These are phyloP conservation scores for Saiga tatarica DNA, from an alignment of 2,113 vertebrate species.

Conservation along the genomic window DNA sequence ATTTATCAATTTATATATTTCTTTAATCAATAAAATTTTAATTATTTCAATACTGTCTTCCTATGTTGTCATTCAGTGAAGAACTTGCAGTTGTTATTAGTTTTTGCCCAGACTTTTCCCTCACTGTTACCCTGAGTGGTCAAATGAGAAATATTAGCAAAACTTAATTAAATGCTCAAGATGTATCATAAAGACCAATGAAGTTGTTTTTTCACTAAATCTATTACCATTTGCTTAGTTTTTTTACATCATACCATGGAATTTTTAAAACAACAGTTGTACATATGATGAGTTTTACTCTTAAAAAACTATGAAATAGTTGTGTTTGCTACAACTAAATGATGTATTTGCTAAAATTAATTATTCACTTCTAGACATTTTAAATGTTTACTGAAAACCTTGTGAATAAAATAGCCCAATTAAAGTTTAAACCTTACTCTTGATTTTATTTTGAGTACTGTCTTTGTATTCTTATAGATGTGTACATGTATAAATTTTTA, in stretches of 20 bases:
- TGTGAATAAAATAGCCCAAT: neutral
- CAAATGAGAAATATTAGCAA: neutral
- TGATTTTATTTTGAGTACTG: neutral
- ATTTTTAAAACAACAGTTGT: constrained; percentile 8
- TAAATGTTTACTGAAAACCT: neutral
- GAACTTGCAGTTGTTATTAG: neutral
- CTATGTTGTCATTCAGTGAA: neutral
- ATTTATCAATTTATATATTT: constrained; percentile 2
- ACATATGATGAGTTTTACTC: neutral
- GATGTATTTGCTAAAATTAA: neutral
- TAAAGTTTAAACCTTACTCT: neutral
- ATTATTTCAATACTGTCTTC: constrained; percentile 2
- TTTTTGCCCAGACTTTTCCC: neutral
- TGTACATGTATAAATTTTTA: neutral
- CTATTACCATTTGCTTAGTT: constrained; percentile 9
- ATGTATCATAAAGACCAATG: neutral
- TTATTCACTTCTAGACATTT: neutral
- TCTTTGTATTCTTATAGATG: neutral
- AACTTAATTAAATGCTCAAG: neutral
- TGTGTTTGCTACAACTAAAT: neutral
- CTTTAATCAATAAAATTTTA: constrained; percentile 15
- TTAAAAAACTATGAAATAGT: neutral
- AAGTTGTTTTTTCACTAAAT: constrained; percentile 12
- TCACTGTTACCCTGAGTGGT: neutral
- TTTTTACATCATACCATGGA: neutral